Evolutionary conservation across 2,797 vertebrate species (phyloP).

Genomic region (Clamator glandarius): DNA sequence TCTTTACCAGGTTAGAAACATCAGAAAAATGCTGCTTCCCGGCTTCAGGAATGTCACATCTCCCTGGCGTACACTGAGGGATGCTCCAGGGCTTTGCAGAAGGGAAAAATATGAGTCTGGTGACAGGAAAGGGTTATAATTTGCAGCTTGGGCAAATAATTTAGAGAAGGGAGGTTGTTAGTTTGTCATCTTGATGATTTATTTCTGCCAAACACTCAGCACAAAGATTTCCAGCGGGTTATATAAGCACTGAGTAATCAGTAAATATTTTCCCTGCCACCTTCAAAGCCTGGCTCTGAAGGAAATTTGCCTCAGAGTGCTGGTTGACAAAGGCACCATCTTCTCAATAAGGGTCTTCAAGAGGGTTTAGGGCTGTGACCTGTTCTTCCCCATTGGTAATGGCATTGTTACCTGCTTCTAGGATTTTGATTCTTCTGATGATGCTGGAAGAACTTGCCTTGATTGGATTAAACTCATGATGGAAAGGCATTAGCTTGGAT

Average conservation of each 20-base stretch:
- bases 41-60: neutral
- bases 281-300: neutral
- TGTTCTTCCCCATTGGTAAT: neutral
- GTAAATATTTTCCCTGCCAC: slow-evolving; percentile 21
- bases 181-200: slow-evolving; percentile 16
- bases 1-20: neutral
- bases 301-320: neutral
- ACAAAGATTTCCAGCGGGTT: neutral
- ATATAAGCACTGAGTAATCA: slow-evolving; percentile 29
- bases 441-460: neutral
- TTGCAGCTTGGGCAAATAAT: neutral
- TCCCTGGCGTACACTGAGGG: rapidly evolving
- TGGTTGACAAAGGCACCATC: neutral
- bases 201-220: neutral
- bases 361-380: neutral
- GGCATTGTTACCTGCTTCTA: neutral
- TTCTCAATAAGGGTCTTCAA: neutral
- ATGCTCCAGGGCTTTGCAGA: neutral
- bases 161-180: neutral
- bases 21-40: slow-evolving; percentile 8
- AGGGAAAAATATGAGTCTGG: neutral
- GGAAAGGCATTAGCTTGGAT: neutral
- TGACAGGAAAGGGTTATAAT: neutral
- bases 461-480: neutral
- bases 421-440: neutral